These are phyloP conservation scores for Agrotis clavis DNA, from an alignment of 2,888 invertebrate genomes.

Conservation along the genomic window DNA sequence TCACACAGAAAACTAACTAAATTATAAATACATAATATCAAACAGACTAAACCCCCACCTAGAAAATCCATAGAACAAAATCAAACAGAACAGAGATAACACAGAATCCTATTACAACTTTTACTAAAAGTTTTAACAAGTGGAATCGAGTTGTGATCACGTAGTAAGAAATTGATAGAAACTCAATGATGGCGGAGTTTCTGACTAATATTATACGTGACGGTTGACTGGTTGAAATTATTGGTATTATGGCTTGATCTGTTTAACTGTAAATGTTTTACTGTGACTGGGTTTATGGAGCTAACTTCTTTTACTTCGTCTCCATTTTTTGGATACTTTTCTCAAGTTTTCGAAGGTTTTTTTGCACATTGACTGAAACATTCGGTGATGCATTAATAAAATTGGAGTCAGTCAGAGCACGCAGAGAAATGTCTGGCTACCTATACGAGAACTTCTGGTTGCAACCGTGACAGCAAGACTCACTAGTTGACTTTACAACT, in stretches of 20 bases:
- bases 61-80: constrained; percentile 4
- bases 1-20: no score
- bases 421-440: no score
- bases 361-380: no score
- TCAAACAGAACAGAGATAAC: constrained; percentile 17
- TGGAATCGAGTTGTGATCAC: constrained; percentile 57
- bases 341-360: no score
- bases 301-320: not conserved
- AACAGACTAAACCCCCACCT: not conserved
- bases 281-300: not conserved
- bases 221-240: constrained; percentile 27
- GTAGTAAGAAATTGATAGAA: constrained; percentile 53
- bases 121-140: constrained; percentile 49
- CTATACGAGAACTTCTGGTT: no score
- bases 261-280: constrained; percentile 1
- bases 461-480: no score
- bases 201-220: constrained; percentile 61
- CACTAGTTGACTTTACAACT: no score
- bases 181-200: constrained; percentile 31
- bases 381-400: no score
- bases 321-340: no score
- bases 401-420: no score
- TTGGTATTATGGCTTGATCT: constrained; percentile 4
- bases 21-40: no score
- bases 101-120: constrained; percentile 51